phyloP scores from a whole-genome alignment of 2,113 vertebrate genomes.

The Motacilla alba region DNA sequence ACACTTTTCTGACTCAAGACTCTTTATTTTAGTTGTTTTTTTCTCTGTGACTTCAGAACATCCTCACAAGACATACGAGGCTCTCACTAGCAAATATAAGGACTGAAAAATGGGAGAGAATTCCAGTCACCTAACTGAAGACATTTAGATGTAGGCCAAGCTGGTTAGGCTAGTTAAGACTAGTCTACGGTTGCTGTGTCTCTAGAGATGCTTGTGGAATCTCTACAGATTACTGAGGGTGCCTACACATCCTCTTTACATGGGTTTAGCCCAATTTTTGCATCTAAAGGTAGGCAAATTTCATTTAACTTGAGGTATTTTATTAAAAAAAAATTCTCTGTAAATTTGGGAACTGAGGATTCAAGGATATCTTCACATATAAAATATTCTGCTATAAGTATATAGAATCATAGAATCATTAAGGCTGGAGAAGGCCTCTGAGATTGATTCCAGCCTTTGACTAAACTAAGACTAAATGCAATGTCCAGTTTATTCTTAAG shows the following conservation, averaged over 20 bases:
- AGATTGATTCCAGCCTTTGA: not conserved
- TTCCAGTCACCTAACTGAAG: not conserved
- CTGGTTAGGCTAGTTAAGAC: not conserved
- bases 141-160: not conserved
- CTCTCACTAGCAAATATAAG: not conserved
- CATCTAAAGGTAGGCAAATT: not conserved
- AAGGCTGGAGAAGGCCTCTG: not conserved
- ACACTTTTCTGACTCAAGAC: not conserved
- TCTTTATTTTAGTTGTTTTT: not conserved
- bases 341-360: not conserved
- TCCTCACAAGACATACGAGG: accelerated
- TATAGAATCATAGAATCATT: not conserved
- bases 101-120: not conserved
- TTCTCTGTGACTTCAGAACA: not conserved
- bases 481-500: too few relatives aligned
- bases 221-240: not conserved
- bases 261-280: not conserved
- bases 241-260: not conserved
- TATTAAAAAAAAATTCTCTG: not conserved
- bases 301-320: not conserved
- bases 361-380: not conserved
- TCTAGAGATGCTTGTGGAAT: not conserved
- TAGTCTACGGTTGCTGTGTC: not conserved
- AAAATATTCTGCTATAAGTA: not conserved
- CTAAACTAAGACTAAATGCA: not conserved